Evolutionary conservation across 2,888 invertebrate genomes (phyloP).

Genomic region (Caenorhabditis sp.): DNA sequence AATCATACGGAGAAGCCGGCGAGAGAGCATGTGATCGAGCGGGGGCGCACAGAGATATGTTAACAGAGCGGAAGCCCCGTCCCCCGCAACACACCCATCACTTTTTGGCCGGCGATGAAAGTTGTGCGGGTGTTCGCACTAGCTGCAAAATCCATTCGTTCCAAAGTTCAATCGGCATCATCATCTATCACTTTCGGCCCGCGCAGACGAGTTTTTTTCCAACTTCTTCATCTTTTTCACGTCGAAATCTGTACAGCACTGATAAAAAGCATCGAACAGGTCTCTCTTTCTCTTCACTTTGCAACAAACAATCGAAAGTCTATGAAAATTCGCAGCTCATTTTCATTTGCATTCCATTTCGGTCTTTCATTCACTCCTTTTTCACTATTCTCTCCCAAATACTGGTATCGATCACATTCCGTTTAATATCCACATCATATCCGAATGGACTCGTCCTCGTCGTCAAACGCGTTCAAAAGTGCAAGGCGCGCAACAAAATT

Average conservation of each 20-base stretch:
- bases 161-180: conserved; percentile 9
- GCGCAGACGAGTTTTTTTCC: conserved; percentile 30
- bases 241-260: not conserved
- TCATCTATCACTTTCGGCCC: conserved; percentile 27
- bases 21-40: conserved; percentile 5
- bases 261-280: too few species aligned
- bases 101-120: conserved; percentile 22
- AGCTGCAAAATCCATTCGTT: not conserved
- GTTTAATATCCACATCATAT: too few species aligned
- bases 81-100: conserved; percentile 28
- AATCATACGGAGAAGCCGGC: conserved; percentile 37
- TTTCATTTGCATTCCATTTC: too few species aligned
- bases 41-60: conserved; percentile 38
- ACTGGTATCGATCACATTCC: too few species aligned
- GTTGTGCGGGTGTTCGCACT: conserved; percentile 33
- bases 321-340: too few species aligned
- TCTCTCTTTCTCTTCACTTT: too few species aligned
- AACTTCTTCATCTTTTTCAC: conserved; percentile 20
- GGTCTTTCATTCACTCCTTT: too few species aligned
- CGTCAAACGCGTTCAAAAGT: conserved; percentile 9
- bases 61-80: conserved; percentile 22
- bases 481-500: conserved; percentile 23
- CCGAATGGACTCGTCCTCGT: conserved; percentile 40
- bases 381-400: too few species aligned
- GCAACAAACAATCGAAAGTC: too few species aligned